These are phyloP conservation scores for Apodemus agrarius DNA, from an alignment of 2,797 vertebrate species.

Conservation along the genomic window DNA sequence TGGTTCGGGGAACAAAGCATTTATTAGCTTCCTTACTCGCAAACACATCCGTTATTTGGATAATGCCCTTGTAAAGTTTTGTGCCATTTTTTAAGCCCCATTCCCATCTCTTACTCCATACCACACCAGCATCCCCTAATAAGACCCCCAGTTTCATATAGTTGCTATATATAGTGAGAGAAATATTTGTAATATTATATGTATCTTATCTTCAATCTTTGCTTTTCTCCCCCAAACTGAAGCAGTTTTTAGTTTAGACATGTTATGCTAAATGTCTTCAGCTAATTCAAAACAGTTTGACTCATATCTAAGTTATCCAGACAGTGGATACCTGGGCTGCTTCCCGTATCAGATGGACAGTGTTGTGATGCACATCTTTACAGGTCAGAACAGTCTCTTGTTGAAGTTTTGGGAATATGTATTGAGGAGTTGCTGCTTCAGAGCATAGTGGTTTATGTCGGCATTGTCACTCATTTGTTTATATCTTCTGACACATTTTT, in stretches of 20 bases:
- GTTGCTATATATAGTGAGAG: neutral
- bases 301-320: neutral
- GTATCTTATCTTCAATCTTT: neutral
- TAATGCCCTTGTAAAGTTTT: conserved; percentile 9
- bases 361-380: neutral
- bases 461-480: conserved; percentile 10
- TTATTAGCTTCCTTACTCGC: conserved; percentile 13
- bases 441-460: neutral
- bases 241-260: conserved; percentile 9
- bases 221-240: neutral
- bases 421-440: neutral
- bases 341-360: neutral
- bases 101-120: neutral
- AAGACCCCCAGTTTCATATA: neutral
- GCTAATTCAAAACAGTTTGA: neutral
- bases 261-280: neutral
- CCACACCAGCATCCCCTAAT: neutral
- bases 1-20: neutral
- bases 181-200: neutral
- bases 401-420: neutral
- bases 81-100: neutral
- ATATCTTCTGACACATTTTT: neutral
- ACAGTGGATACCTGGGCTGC: neutral
- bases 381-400: neutral
- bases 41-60: neutral